Evolutionary conservation across 2,113 vertebrate species (phyloP).

Genomic region (Festucalex cinctus): DNA sequence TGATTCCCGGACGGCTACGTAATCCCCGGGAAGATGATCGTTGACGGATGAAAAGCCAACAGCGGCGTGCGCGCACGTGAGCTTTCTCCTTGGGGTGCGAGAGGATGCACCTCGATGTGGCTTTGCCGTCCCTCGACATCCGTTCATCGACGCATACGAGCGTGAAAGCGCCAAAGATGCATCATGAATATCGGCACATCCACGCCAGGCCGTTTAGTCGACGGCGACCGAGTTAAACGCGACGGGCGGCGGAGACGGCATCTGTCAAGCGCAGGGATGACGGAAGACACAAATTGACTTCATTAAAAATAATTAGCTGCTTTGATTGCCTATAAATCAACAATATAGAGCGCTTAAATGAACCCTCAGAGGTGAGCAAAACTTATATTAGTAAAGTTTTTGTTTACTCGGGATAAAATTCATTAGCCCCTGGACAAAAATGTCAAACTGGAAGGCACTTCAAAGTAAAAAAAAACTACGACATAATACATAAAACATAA

Average conservation of each 20-base stretch:
- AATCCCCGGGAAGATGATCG: conserved; percentile 33
- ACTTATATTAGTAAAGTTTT: conserved; percentile 1
- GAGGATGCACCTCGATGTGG: conserved; percentile 19
- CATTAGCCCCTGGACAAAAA: not conserved
- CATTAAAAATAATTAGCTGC: conserved; percentile 25
- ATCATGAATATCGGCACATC: conserved; percentile 9
- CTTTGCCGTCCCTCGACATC: conserved; percentile 15
- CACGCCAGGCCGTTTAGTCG: conserved; percentile 20
- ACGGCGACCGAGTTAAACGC: conserved; percentile 29
- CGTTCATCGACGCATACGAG: conserved; percentile 34
- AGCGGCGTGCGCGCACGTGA: conserved; percentile 13
- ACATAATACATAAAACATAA: too few species aligned
- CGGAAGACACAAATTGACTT: conserved; percentile 23
- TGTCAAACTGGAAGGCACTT: not conserved
- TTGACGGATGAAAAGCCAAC: conserved; percentile 19
- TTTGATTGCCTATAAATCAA: conserved; percentile 5
- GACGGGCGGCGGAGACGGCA: conserved; percentile 13
- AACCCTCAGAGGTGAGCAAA: conserved; percentile 5
- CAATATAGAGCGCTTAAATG: not conserved
- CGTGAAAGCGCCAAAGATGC: conserved; percentile 24
- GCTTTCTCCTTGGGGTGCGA: conserved; percentile 14
- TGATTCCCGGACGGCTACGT: conserved; percentile 40
- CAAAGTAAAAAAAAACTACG: too few species aligned
- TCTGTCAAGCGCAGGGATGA: conserved; percentile 10
- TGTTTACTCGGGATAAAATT: not conserved